These are phyloP conservation scores for Chromoteleia sp. DNA, from an alignment of 2,888 invertebrate species.

Conservation along the genomic window DNA sequence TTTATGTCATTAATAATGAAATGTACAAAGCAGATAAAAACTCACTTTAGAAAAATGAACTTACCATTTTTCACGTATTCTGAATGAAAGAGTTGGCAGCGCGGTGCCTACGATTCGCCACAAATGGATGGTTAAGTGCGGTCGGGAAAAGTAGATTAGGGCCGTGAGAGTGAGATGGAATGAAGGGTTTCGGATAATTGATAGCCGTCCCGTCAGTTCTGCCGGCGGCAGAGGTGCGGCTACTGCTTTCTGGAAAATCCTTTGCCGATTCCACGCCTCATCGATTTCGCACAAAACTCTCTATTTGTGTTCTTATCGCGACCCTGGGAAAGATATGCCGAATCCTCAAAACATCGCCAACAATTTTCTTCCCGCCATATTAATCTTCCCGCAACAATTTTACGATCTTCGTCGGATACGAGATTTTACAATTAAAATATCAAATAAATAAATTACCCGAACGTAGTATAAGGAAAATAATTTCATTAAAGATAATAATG, in stretches of 20 bases:
- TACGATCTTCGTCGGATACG: too few species aligned
- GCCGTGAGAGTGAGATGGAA: conserved; percentile 69
- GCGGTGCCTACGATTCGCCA: conserved; percentile 67
- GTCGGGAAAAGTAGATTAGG: conserved; percentile 78
- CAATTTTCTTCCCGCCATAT: conserved; percentile 33
- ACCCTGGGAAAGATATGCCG: background rate
- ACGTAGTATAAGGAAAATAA: too few species aligned
- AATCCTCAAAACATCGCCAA: conserved; percentile 4
- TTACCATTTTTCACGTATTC: conserved; percentile 73
- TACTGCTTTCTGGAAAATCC: conserved; percentile 58
- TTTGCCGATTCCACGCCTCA: conserved; percentile 58
- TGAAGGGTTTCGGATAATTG: conserved; percentile 76
- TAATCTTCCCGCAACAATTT: too few species aligned
- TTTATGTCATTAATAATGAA: conserved; percentile 44
- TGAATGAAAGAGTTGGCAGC: conserved; percentile 63
- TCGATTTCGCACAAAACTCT: conserved; percentile 58
- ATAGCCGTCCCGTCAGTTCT: conserved; percentile 74
- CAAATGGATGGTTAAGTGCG: conserved; percentile 75
- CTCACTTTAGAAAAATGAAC: conserved; percentile 71
- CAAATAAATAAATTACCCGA: too few species aligned
- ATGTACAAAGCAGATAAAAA: conserved; percentile 60
- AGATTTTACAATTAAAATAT: too few species aligned
- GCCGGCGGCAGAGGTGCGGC: conserved; percentile 59
- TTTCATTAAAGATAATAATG: too few species aligned
- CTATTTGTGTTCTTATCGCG: conserved; percentile 41